A percentile compares a stretch with the other conserved stretches of the same genome.
Conservation (phyloP, 2,797 vertebrate species). For the Pteronotus mesoamericanus region DNA sequence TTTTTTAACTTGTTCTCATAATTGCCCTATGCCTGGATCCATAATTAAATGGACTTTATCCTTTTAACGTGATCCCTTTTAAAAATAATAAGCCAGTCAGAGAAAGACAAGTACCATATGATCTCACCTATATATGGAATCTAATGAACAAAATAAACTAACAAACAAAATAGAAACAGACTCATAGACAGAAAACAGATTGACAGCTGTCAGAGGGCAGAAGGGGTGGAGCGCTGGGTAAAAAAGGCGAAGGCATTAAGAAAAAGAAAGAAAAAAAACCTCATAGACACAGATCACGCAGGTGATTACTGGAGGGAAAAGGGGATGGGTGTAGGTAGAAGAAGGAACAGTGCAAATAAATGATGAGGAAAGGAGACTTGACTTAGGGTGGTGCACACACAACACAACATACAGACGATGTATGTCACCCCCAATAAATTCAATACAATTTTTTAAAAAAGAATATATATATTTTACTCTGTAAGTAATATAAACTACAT, state of each 20-base stretch:
- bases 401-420: neutral
- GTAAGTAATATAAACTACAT: neutral
- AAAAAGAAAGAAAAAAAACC: neutral
- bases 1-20: neutral
- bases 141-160: neutral
- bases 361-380: neutral
- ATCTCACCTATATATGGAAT: neutral
- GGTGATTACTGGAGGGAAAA: neutral
- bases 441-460: neutral
- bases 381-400: neutral
- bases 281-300: neutral
- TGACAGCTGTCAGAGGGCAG: neutral
- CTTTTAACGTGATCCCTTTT: neutral
- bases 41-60: neutral
- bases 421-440: neutral
- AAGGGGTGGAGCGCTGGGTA: neutral
- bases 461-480: neutral
- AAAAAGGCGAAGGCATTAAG: neutral
- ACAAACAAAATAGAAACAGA: neutral
- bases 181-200: neutral
- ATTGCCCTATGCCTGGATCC: neutral
- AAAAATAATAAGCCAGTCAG: neutral
- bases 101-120: neutral
- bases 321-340: neutral
- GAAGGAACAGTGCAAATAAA: no score